phyloP scores from a whole-genome alignment of 2,888 invertebrate species.

The Zaprionus obscuricornis region DNA sequence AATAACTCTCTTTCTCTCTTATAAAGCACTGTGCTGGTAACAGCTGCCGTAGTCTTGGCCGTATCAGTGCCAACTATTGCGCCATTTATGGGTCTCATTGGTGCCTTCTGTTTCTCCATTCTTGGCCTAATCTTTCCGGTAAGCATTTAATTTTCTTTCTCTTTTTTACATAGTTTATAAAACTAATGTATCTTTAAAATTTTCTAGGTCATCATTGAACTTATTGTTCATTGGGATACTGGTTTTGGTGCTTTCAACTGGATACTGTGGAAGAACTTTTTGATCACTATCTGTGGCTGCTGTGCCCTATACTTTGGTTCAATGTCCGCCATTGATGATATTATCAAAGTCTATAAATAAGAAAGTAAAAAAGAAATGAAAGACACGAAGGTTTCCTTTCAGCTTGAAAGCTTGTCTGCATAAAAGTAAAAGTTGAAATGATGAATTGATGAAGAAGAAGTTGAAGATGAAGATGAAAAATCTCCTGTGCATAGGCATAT shows the following conservation, averaged over 20 bases:
- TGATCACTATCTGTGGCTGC: conserved; percentile 90
- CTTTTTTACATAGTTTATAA: not conserved
- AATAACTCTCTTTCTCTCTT: too few relatives aligned
- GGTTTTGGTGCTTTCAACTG: conserved; percentile 90
- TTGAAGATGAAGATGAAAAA: conserved; percentile 7
- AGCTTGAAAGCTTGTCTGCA: conserved; percentile 31
- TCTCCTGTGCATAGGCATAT: not conserved
- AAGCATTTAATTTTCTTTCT: conserved; percentile 39
- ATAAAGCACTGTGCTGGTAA: conserved; percentile 86
- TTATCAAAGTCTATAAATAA: conserved; percentile 83
- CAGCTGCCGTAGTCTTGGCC: conserved; percentile 89
- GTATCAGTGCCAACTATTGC: conserved; percentile 94
- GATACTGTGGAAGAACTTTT: conserved; percentile 90
- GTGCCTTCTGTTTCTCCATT: conserved; percentile 96
- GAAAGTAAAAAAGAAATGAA: too few relatives aligned
- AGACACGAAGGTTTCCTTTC: not conserved
- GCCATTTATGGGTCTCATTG: conserved; percentile 95
- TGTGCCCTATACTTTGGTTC: conserved; percentile 93
- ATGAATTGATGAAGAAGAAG: too few relatives aligned
- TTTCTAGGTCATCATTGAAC: conserved; percentile 88
- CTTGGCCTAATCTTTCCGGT: conserved; percentile 94
- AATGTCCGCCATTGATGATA: conserved; percentile 86
- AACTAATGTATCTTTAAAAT: conserved; percentile 52
- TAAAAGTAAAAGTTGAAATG: too few relatives aligned
- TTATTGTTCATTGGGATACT: conserved; percentile 93